Evolutionary conservation across 2,113 vertebrate genomes (phyloP).

Genomic region (Sula dactylatra): DNA sequence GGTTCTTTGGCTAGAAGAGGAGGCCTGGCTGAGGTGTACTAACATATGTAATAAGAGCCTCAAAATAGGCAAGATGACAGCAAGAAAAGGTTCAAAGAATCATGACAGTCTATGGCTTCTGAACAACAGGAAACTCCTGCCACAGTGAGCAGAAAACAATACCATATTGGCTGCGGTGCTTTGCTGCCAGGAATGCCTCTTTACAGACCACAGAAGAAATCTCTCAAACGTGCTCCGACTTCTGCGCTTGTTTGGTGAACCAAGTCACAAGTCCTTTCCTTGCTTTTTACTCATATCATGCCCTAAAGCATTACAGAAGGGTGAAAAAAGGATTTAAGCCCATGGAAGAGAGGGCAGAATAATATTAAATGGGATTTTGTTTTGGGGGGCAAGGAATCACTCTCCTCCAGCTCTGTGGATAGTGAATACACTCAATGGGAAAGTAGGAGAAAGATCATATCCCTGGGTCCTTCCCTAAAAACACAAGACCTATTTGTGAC

Average conservation of each 20-base stretch:
- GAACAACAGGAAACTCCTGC: not conserved
- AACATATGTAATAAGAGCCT: not conserved
- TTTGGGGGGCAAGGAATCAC: not conserved
- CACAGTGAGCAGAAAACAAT: not conserved
- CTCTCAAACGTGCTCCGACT: not conserved
- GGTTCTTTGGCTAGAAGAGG: not conserved
- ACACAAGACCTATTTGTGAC: not conserved
- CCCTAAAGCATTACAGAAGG: not conserved
- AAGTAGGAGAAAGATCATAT: not conserved
- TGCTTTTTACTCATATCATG: not conserved
- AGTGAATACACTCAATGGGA: not conserved
- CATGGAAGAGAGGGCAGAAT: not conserved
- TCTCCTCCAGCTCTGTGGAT: not conserved
- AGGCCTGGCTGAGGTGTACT: not conserved
- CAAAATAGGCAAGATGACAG: not conserved
- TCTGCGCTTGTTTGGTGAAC: not conserved
- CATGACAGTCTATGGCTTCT: not conserved
- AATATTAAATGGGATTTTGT: not conserved
- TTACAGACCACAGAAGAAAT: not conserved
- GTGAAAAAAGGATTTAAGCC: not conserved
- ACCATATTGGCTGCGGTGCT: not conserved
- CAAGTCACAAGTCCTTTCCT: not conserved
- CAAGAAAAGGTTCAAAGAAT: not conserved
- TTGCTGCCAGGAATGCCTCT: not conserved
- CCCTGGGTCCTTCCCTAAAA: not conserved